Evolutionary conservation across 2,113 vertebrate species (phyloP), one percentile per base, ranked within the genome.

Genomic region (Neopipo cinnamomea): DNA sequence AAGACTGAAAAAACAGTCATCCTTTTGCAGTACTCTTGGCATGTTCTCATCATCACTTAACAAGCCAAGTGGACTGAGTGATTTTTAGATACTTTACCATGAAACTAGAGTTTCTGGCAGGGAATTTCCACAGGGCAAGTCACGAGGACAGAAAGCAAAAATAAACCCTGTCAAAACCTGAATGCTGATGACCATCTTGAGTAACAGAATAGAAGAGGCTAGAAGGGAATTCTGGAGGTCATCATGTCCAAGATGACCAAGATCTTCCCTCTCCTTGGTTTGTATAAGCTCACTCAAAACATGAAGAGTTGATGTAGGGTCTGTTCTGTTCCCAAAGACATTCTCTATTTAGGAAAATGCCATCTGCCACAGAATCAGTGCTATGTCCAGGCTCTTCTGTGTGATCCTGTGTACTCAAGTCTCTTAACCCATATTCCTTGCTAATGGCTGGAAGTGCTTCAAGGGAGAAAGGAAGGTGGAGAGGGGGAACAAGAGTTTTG

Each of bases 101-200:
- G 28, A 87, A 81, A 77, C 56, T 5, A 53, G 25, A 52, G 6
- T 28, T 89, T 56, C 78, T 89, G 35, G 10, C 2, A 31, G 61
- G 41, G 33, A 72, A 42, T 25, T 72, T 72, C 8, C 4, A 8
- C 39, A 41, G 4, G 3, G 4, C 8, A 66, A 76, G 23, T 58
- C 15, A 17, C 27, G 3, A 56, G 35, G 14, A 35, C 6, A 73
- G 24, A 9, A 75, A 73, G 5, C 3, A 85, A 68, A 89, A 61
- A 5, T 24, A 39, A 11, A 33, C 1, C 8, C 10, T n/a, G 12
- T 70, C 39, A 65, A 70, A 94, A 44, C 12, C 11, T 2, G 0
- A 15, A 53, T 0, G 0, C 1, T 81, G 23, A 35, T 67, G n/a
- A 41, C 5, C 7, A 33, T 33, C 28, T n/a, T 73, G 39, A 65